These are phyloP conservation scores for Rotaria sp. DNA, from an alignment of 2,888 invertebrate species.

Conservation along the genomic window DNA sequence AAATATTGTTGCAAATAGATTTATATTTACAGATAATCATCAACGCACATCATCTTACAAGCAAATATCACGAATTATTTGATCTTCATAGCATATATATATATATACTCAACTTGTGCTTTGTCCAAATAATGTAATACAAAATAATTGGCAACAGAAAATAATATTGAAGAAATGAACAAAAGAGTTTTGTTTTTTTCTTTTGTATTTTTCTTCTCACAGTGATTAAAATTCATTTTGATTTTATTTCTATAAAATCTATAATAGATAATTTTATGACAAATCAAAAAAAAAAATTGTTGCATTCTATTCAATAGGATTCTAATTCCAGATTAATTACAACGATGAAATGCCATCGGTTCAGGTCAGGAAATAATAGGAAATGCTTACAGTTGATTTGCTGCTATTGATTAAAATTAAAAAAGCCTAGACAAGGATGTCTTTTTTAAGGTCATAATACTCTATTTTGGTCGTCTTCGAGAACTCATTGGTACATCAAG, in stretches of 20 bases:
- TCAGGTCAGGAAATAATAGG: not conserved
- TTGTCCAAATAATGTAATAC: not conserved
- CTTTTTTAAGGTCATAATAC: not conserved
- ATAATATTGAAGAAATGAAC: not conserved
- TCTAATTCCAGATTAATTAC: not conserved
- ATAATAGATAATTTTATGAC: not conserved
- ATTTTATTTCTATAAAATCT: not conserved
- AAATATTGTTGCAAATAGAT: not conserved
- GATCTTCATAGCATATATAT: not conserved
- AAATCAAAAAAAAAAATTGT: not conserved
- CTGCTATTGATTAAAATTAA: not conserved
- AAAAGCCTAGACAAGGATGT: not conserved
- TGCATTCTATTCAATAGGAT: not conserved
- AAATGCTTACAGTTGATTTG: not conserved
- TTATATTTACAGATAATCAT: not conserved
- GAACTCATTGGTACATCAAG: not conserved
- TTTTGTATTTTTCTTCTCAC: not conserved
- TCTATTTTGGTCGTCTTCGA: not conserved
- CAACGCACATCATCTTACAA: not conserved
- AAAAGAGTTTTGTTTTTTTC: not conserved
- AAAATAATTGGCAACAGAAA: too few relatives aligned
- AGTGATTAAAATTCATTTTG: not conserved
- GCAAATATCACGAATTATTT: constrained; percentile 22
- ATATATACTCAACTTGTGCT: too few relatives aligned
- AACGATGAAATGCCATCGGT: not conserved